Conservation (phyloP, 2,797 vertebrate genomes). For the Tapirus indicus region DNA sequence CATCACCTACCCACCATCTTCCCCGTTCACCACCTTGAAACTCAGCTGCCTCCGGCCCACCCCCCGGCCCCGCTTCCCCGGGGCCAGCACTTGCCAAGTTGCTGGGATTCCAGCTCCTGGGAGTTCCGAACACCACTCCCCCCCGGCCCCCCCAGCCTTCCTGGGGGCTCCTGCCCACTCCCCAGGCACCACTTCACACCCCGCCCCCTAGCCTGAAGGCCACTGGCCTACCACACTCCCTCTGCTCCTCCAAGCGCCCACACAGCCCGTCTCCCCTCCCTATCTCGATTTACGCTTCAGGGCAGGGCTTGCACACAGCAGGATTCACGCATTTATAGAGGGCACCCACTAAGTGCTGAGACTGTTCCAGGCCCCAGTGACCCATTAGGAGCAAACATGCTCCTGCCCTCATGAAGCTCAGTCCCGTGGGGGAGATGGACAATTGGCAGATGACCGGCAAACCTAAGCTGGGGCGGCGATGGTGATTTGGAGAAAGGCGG, state of each 20-base stretch:
- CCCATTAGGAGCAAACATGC: neutral
- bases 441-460: rapidly evolving
- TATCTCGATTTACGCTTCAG: too few species aligned
- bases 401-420: neutral
- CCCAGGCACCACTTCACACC: neutral
- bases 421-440: neutral
- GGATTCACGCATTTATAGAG: neutral
- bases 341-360: neutral
- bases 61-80: neutral
- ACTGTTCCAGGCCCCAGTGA: neutral
- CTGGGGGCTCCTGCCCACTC: neutral
- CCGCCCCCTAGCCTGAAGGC: too few species aligned
- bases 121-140: too few species aligned
- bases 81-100: neutral
- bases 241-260: neutral
- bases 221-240: neutral
- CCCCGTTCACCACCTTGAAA: neutral
- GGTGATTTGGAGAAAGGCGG: neutral
- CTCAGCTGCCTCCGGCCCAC: neutral
- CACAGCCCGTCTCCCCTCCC: neutral
- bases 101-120: neutral
- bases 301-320: neutral
- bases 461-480: rapidly evolving
- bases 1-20: too few species aligned
- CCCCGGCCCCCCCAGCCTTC: neutral